Percentiles rank a stretch among this genome's conserved stretches.
Evolutionary conservation across 2,797 vertebrate species (phyloP).

Genomic region (Arctocebus calabarensis): DNA sequence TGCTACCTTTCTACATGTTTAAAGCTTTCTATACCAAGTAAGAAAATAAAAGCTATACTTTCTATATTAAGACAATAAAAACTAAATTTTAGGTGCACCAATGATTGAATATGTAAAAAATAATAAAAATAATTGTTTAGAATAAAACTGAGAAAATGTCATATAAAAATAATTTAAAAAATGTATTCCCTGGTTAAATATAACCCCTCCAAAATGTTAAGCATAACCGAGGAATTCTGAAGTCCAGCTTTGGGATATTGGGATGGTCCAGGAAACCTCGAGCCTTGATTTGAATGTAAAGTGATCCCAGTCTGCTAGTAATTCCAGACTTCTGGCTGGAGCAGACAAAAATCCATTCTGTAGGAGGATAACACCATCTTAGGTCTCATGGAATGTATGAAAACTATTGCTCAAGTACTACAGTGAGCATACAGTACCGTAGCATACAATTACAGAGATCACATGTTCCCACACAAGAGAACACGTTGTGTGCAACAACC

Average conservation of each 20-base stretch:
- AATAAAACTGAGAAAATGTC: neutral
- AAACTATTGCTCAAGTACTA: neutral
- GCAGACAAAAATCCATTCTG: neutral
- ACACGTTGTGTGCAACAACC: neutral
- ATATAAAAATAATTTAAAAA: neutral
- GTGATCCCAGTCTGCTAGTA: neutral
- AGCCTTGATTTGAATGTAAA: neutral
- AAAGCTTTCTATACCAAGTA: neutral
- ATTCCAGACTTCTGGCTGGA: neutral
- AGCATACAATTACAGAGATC: neutral
- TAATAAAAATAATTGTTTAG: neutral
- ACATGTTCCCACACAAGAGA: neutral
- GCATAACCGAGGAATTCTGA: neutral
- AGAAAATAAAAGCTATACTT: neutral
- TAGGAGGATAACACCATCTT: neutral
- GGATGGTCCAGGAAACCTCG: neutral
- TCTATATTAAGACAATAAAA: neutral
- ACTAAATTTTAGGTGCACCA: neutral
- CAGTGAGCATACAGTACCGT: neutral
- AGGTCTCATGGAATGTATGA: neutral
- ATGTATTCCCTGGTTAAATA: neutral
- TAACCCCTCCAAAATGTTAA: neutral
- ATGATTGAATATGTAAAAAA: neutral
- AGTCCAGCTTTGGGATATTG: neutral
- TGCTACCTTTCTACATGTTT: neutral